Percentiles rank a stretch among this genome's conserved stretches.
phyloP scores from a whole-genome alignment of 2,797 vertebrate genomes.

The Anas bahamensis region DNA sequence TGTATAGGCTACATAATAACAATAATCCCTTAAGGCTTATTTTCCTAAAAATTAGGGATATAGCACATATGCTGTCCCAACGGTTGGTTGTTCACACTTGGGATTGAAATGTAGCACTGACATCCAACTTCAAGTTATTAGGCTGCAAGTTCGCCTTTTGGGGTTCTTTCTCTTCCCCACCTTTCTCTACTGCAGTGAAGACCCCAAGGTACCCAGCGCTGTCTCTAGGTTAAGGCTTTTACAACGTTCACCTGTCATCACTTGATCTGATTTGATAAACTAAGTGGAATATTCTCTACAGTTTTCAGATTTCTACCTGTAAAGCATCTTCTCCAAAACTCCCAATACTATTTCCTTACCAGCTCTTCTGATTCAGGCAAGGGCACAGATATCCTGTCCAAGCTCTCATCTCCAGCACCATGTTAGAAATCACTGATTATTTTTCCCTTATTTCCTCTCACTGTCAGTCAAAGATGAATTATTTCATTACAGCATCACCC shows the following conservation, averaged over 20 bases:
- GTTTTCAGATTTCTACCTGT: background rate
- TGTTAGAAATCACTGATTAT: background rate
- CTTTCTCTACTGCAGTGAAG: background rate
- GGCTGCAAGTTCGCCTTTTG: background rate
- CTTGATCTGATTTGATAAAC: background rate
- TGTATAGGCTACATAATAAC: background rate
- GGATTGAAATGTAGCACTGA: background rate
- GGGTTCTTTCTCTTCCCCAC: background rate
- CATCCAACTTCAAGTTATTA: background rate
- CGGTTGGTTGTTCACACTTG: background rate
- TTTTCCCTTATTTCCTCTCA: background rate
- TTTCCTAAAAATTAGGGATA: background rate
- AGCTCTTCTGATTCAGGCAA: background rate
- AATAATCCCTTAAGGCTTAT: background rate
- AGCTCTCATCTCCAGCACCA: background rate
- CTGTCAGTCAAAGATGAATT: background rate
- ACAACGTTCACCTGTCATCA: background rate
- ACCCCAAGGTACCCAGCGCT: background rate
- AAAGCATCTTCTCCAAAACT: background rate
- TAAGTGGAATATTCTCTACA: background rate
- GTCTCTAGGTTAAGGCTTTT: background rate
- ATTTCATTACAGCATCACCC: background rate
- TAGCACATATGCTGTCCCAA: background rate
- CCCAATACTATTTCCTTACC: background rate
- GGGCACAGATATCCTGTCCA: background rate